A percentile compares a stretch with the other conserved stretches of the same genome.
phyloP scores from a whole-genome alignment of 1,140 invertebrate species.

The Zaprionus kolodkinae region DNA sequence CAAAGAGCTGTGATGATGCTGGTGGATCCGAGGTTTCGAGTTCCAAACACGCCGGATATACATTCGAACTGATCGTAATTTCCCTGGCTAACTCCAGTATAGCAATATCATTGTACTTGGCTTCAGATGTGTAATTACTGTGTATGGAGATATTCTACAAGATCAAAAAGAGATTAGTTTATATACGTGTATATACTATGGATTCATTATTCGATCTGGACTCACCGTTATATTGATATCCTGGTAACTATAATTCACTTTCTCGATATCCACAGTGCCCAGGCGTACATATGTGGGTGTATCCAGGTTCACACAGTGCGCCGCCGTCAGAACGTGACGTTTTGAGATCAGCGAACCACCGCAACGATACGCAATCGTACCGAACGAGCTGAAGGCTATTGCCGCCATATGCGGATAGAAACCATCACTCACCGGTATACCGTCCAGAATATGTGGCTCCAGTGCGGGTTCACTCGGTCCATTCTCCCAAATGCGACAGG shows the following conservation, averaged over 20 bases:
- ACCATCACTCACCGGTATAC: constrained; percentile 56
- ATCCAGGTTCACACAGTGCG: constrained; percentile 88
- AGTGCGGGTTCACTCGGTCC: constrained; percentile 6
- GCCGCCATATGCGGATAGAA: constrained; percentile 81
- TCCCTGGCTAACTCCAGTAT: constrained; percentile 60
- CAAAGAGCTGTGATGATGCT: constrained; percentile 38
- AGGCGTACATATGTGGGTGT: constrained; percentile 62
- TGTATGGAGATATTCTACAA: constrained; percentile 56
- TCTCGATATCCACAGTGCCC: constrained; percentile 62
- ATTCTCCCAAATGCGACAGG: constrained; percentile 35
- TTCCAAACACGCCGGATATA: constrained; percentile 69
- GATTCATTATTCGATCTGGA: background rate
- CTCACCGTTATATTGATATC: constrained; percentile 57
- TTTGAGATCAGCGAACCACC: constrained; percentile 85
- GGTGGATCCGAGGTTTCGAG: constrained; percentile 56
- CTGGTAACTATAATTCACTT: constrained; percentile 21
- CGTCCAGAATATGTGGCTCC: constrained; percentile 66
- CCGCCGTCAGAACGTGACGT: constrained; percentile 87
- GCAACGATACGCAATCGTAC: constrained; percentile 78
- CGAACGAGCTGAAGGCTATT: constrained; percentile 55
- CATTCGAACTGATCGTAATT: constrained; percentile 16
- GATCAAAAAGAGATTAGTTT: background rate
- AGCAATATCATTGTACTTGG: constrained; percentile 75
- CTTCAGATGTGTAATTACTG: constrained; percentile 55
- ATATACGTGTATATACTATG: no score